Percentiles rank a stretch among this genome's conserved stretches.
These are phyloP conservation scores for Agrypnia vestita DNA, from an alignment of 1,140 invertebrate species.

Conservation along the genomic window DNA sequence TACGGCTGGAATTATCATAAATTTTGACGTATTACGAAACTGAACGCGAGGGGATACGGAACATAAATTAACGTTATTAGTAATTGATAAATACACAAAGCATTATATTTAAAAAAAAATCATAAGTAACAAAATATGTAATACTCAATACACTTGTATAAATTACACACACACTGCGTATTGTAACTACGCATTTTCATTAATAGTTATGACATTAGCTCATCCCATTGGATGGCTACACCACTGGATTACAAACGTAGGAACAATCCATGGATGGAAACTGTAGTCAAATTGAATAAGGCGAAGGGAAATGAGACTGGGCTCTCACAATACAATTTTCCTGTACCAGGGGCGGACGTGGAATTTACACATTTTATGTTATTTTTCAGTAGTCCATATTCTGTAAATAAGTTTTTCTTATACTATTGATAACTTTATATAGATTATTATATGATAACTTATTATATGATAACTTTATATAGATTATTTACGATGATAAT, in stretches of 20 bases:
- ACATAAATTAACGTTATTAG: too few relatives aligned
- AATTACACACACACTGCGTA: not conserved
- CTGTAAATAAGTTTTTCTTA: not conserved
- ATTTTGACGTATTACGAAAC: too few relatives aligned
- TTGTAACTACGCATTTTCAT: not conserved
- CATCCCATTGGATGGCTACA: constrained; percentile 6
- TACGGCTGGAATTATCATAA: too few relatives aligned
- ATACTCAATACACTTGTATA: not conserved
- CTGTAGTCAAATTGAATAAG: constrained; percentile 60
- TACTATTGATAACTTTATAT: too few relatives aligned
- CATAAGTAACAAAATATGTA: too few relatives aligned
- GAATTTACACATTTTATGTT: not conserved
- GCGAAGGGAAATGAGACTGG: constrained; percentile 58
- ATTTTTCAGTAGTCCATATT: not conserved
- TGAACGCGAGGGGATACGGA: too few relatives aligned
- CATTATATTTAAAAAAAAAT: too few relatives aligned
- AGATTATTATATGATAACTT: too few relatives aligned
- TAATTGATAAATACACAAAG: too few relatives aligned
- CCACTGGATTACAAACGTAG: constrained; percentile 46
- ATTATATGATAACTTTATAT: too few relatives aligned
- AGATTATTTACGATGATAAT: too few relatives aligned
- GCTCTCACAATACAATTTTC: constrained; percentile 49
- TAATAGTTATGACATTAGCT: not conserved
- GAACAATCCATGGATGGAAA: constrained; percentile 58
- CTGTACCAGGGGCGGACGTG: constrained; percentile 25